Evolutionary conservation across 2,888 invertebrate genomes (phyloP), one percentile per base, ranked within the genome.

Genomic region (Mesopsocus fuscifrons): DNA sequence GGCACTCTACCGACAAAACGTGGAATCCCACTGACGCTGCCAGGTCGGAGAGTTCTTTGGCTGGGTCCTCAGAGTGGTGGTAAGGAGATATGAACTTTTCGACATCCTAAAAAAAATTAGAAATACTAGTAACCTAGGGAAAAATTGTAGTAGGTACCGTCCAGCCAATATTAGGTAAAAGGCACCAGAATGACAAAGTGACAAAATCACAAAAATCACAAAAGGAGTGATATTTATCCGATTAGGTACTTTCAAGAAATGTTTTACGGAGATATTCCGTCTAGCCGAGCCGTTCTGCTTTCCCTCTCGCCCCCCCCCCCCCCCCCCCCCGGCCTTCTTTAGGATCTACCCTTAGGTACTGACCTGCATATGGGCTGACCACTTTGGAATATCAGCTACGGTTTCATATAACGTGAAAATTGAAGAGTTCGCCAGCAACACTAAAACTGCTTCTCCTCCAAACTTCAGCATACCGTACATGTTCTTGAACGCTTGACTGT

Each of bases 381-480:
- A 84, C 52, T 67, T 67, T 1, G 62, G 57, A 42, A 64, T 62
- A 41, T 62, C 57, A 1, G 74, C 64, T 46, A 83, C 57, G n/a
- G 61, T 62, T 35, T 72, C 65, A 56, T 77, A 82, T 1, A 78
- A 68, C 31, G 77, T 71, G 54, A 71, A 83, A 5, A 79, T 67
- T 0, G 74, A 72, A 59, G 75, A 75, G 45, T 67, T 68, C 0
- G 77, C 77, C 21, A 80, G 57, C 52, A 82, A 80, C 15, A 74
- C 67, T 2, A 83, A 55, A 9, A 83, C 58, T 40, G 74, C 71
- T 51, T 76, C 74, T 1, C 83, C 84, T 3, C 71, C 73, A 0
- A 71, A 69, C 45, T 63, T 65, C n/a, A 84, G 58, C 42, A 83
- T 57, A 26, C 71, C 61, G 57, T 67, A 71, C 42, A 84, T 72